Base-by-base conservation (phyloP, 2,113 vertebrate species). In the Anoplopoma fimbria region DNA sequence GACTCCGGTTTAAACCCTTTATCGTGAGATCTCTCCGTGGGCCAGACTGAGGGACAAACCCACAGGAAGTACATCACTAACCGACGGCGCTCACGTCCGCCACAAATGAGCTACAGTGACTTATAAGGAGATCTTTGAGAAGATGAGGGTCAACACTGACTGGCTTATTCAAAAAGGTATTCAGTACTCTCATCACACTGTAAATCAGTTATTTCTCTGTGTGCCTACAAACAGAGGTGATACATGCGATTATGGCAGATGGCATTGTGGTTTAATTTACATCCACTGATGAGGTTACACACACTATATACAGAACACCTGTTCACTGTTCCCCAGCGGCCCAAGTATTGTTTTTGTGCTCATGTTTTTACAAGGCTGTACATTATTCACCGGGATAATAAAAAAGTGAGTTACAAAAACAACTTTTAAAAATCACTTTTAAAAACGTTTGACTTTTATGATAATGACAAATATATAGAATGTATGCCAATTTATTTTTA, bases 21-120 rank as follows among this genome's bases (percentile, higher is more conserved):
- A 95, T 95, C 95, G 51, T 47, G 67, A 72, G 62, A 94, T 95
- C 93, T 91, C 84, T 75, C 49, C 25, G 63, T 51, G 83, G 81
- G 77, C 83, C 86, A 89, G 91, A 92, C 86, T 49, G 79, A 75
- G 72, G 90, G 88, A 89, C 93, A 87, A 91, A 87, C 90, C 88
- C 91, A 92, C 82, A 93, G 94, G 94, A 95, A 95, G 87, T 77
- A 23, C 91, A 90, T 86, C 86, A 84, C 62, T 49, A 34, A 64
- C 70, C 6, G 76, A 84, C 70, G 82, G 72, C 77, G 40, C 88
- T 90, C 90, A 93, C 73, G 79, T 90, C 89, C 75, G 64, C 82
- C 82, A 75, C 77, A 69, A 77, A 84, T 12, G 34, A 86, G 71
- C 72, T 55, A 45, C 79, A 82, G 64, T 42, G 89, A 90, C 90